Percentiles rank a stretch among this genome's conserved stretches.
These are phyloP conservation scores for Tenthredo notha DNA, from an alignment of 2,888 invertebrate genomes.

Conservation along the genomic window DNA sequence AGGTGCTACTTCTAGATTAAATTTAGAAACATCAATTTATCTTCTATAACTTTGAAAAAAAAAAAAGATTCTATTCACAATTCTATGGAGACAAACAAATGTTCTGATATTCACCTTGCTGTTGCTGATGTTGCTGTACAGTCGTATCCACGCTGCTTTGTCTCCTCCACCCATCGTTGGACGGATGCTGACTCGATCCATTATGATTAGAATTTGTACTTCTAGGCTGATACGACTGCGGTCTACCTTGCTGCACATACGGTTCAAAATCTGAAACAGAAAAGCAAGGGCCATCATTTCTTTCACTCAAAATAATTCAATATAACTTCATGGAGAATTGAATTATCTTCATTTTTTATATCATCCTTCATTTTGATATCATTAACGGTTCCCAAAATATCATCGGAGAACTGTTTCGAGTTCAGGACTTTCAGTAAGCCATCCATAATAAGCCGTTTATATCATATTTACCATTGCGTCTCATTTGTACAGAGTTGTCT, in stretches of 20 bases:
- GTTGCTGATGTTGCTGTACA: constrained; percentile 60
- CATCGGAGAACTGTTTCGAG: no score
- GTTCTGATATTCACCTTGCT: constrained; percentile 67
- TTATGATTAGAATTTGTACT: constrained; percentile 73
- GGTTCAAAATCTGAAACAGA: constrained; percentile 68
- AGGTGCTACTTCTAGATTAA: constrained; percentile 80
- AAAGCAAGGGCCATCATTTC: neutral
- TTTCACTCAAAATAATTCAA: neutral
- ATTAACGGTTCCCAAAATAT: no score
- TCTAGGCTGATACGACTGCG: constrained; percentile 74
- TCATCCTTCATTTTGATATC: no score
- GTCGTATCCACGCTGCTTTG: constrained; percentile 70
- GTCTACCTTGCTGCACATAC: constrained; percentile 68
- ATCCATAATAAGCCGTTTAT: neutral
- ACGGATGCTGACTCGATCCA: constrained; percentile 72
- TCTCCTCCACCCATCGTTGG: constrained; percentile 73
- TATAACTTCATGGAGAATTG: no score
- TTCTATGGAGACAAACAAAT: constrained; percentile 18
- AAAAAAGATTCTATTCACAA: neutral
- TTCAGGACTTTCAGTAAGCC: no score
- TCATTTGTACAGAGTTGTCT: constrained; percentile 72
- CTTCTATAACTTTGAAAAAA: neutral
- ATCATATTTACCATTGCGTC: constrained; percentile 70
- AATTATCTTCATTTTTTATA: neutral
- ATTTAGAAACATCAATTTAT: constrained; percentile 42